phyloP scores from a whole-genome alignment of 2,797 vertebrate genomes.

The Bryconaethiops microstoma region DNA sequence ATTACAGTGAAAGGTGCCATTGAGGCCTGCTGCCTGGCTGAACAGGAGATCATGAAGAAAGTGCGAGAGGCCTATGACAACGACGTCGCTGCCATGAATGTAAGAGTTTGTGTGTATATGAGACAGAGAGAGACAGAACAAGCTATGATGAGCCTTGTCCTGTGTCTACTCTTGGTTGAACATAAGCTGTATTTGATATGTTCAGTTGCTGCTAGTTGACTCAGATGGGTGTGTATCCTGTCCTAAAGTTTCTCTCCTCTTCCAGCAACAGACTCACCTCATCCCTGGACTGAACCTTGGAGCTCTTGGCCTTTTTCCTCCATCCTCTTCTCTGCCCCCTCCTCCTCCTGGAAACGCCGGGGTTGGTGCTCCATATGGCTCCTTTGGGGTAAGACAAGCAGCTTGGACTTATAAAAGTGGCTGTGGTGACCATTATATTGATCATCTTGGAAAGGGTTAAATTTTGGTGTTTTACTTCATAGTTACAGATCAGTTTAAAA shows the following conservation, averaged over 20 bases:
- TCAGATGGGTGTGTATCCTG: neutral
- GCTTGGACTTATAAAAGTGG: neutral
- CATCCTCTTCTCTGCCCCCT: slow-evolving; percentile 87
- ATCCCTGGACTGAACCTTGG: slow-evolving; percentile 93
- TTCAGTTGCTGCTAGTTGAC: neutral
- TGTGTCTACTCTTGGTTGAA: neutral
- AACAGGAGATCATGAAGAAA: slow-evolving; percentile 95
- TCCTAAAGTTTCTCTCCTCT: neutral
- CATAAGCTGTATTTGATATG: neutral
- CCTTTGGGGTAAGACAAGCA: slow-evolving; percentile 82
- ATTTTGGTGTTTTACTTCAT: too few species aligned
- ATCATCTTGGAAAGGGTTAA: neutral
- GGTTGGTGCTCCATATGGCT: slow-evolving; percentile 84
- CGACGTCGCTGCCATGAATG: slow-evolving; percentile 94
- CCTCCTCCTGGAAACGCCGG: slow-evolving; percentile 84
- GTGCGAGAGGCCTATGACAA: slow-evolving; percentile 94
- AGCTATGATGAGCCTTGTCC: neutral
- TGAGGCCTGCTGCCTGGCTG: slow-evolving; percentile 87
- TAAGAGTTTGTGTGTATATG: slow-evolving; percentile 63
- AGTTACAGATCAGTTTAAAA: too few species aligned
- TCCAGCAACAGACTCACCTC: slow-evolving; percentile 91
- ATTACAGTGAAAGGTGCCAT: slow-evolving; percentile 90
- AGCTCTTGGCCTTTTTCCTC: slow-evolving; percentile 91
- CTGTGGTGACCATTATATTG: neutral
- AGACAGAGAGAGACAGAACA: neutral